Base-by-base conservation (phyloP, 1,140 invertebrate species). In the Drosophila simulans region DNA sequence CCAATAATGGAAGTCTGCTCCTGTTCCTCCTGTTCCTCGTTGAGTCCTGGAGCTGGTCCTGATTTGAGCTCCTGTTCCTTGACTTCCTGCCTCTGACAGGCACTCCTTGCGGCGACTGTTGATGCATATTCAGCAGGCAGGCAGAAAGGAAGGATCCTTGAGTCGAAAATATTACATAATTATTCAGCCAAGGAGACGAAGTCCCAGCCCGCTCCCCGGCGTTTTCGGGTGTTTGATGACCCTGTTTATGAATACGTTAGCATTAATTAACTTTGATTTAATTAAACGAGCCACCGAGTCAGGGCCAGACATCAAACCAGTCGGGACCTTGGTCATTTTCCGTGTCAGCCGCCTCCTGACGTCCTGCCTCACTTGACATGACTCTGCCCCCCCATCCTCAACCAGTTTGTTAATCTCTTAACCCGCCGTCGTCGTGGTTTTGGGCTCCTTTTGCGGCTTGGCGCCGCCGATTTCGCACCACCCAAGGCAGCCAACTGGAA, bases 211-310 rank as follows among this genome's bases (percentile, higher is more conserved):
- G 54, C 68, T 68, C 45, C 46, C 37, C 45, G 20, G 31, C 39
- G 48, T 54, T 65, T 88, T 86, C 65, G 85, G 83, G 83, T 88
- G 83, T 88, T 86, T 86, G 83, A 86, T 88, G 83, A 89, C 83
- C 83, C 83, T 89, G 84, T 88, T 88, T 88, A 88, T 88, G 83
- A 88, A 88, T 88, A 89, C 83, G 84, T 88, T 88, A 89, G 84
- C 83, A 88, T 88, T 88, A 88, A 88, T 88, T 88, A 88, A 88
- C 80, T 86, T 88, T 88, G 83, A 88, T 88, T 88, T 88, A 88
- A 88, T 88, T 88, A 88, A 88, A 89, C 75, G 76, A 69, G 59
- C 58, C 79, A 71, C 42, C 77, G 27, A 55, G 45, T 53, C 53
- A 45, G 58, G 66, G 42, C 57, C 56, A 72, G 63, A 56, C 68